Evolutionary conservation across 2,888 invertebrate species (phyloP).

Genomic region (Rhagium mordax): DNA sequence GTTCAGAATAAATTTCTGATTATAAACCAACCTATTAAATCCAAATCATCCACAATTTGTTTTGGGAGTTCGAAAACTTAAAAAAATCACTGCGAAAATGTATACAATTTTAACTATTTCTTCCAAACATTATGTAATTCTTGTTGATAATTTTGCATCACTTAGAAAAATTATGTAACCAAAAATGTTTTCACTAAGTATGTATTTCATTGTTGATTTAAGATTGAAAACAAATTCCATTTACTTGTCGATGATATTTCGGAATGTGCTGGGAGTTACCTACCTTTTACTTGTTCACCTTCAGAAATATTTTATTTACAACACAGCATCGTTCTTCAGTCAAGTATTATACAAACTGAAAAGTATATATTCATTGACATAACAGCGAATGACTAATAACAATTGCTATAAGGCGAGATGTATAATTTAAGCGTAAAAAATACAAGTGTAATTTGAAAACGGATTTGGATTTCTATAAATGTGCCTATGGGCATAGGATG

Average conservation of each 20-base stretch:
- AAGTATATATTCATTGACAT: background rate
- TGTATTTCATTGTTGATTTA: background rate
- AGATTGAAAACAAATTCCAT: background rate
- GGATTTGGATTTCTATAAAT: background rate
- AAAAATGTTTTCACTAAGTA: too few species aligned
- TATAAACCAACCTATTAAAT: too few species aligned
- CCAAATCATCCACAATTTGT: too few species aligned
- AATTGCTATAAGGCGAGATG: background rate
- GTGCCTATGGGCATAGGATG: background rate
- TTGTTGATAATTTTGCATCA: too few species aligned
- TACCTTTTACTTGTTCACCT: slow-evolving; percentile 21
- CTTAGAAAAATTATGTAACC: too few species aligned
- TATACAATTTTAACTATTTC: too few species aligned
- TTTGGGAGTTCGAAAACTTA: too few species aligned
- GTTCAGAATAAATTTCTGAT: too few species aligned
- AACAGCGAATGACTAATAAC: background rate
- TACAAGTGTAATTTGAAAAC: background rate
- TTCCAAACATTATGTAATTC: too few species aligned
- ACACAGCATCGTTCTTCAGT: slow-evolving; percentile 3
- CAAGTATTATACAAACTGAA: background rate
- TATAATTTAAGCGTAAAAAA: background rate
- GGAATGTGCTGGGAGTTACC: slow-evolving; percentile 25
- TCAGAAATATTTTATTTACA: slow-evolving; percentile 18
- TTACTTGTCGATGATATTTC: slow-evolving; percentile 4
- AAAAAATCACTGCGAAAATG: too few species aligned